These are phyloP conservation scores for Gallinago jamesoni DNA, from an alignment of 2,113 vertebrate genomes.

Conservation along the genomic window DNA sequence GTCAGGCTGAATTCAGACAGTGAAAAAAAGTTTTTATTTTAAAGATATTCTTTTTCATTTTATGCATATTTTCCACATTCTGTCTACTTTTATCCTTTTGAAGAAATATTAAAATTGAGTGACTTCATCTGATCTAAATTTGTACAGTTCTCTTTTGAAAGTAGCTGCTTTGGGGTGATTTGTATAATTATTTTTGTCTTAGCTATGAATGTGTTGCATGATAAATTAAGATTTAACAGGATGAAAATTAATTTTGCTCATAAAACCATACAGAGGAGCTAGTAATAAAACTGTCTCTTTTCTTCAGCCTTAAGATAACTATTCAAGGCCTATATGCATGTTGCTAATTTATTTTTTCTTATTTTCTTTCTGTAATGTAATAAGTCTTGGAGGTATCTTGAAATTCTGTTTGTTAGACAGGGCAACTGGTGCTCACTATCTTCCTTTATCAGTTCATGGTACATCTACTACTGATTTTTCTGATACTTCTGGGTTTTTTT, in stretches of 20 bases:
- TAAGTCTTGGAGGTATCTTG: neutral
- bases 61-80: neutral
- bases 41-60: neutral
- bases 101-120: neutral
- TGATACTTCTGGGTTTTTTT: neutral
- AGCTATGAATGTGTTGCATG: neutral
- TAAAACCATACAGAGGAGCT: neutral
- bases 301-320: neutral
- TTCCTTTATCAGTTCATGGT: neutral
- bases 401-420: neutral
- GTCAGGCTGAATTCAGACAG: conserved; percentile 39
- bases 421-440: neutral
- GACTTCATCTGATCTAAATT: conserved; percentile 10
- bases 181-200: neutral
- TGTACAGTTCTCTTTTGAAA: neutral
- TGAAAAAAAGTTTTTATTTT: conserved; percentile 3
- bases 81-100: neutral
- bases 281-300: neutral
- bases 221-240: neutral
- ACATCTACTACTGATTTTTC: neutral
- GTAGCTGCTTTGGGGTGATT: neutral
- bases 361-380: neutral
- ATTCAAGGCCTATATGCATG: neutral
- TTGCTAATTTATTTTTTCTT: neutral
- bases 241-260: neutral